Evolutionary conservation across 1,140 invertebrate genomes (phyloP), one percentile per base, ranked within the genome.

Genomic region (Neotoxoptera formosana): DNA sequence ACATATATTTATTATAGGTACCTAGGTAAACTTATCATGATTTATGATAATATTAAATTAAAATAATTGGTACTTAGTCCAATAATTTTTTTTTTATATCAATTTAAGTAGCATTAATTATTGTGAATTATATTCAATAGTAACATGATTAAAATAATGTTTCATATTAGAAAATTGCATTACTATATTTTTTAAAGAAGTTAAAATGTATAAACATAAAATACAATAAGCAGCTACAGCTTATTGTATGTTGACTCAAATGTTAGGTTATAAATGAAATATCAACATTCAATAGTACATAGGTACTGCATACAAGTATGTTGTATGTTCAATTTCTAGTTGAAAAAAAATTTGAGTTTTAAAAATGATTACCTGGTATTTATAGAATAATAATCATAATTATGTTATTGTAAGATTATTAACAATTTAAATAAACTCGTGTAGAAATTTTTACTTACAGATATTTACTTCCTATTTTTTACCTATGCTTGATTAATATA

Each of bases 31-130:
- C 30, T 17, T 76, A 67, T 67, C 60, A 14, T 67, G 60, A n/a
- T 76, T 76, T 76, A n/a, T 76, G 60, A 76, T n/a, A 67, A n/a
- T 67, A 67, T 67, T 67, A 67, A 67, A 67, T 67, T n/a, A 30
- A 60, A 30, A 60, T 30, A 60, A 67, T 67, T 67, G 30, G 30
- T 4, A n/a, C 14, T 17, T 17, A 0, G 11, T 67, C 30, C n/a
- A 67, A 67, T n/a, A 67, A 67, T n/a, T 67, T n/a, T 30, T n/a
- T 67, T 67, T 30, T 67, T 67, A n/a, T n/a, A 84, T 84, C 36
- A 84, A 45, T 30, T 84, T 84, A 84, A 36, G 36, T 84, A 84
- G 23, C 76, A 83, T 83, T 83, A 36, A 83, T 83, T 83, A 36
- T 34, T 81, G 34, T 83, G 20, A 34, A 83, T 36, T 36, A 21